Base-by-base conservation (phyloP, 2,888 invertebrate species). In the Phragmatobia fuliginosa region DNA sequence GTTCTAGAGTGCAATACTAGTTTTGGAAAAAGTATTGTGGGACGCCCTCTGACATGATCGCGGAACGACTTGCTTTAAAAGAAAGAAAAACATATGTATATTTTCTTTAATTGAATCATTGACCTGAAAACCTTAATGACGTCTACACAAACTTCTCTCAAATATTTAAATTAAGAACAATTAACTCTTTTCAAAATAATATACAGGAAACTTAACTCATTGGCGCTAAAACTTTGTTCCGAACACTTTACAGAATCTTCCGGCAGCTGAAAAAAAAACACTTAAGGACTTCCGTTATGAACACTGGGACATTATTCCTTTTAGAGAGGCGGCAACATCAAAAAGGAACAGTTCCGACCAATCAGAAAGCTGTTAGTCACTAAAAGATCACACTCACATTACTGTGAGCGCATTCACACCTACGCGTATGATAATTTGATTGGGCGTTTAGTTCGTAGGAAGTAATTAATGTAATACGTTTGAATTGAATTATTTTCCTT, bases 281-380 rank as follows among this genome's bases (percentile, higher is more conserved):
- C 75, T 76, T 67, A 75, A 76, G 74, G 72, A 78, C 73, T 74
- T 83, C 81, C 82, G 76, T 70, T 76, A 69, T 66, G 65, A 71
- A 80, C 69, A 70, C 62, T 66, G 64, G 66, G 67, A 72, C 58
- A 72, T 56, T 68, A 61, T 66, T 68, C 72, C 64, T 56, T 73
- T 69, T 72, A 71, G 67, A 65, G 65, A 45, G 58, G 52, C 80
- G 81, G 80, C 72, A 74, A 72, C 83, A 84, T 86, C 83, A 86
- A 83, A 85, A 83, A 81, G 79, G 77, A 78, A 84, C 56, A 56
- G 28, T 85, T 80, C 70, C 73, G 59, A 74, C 84, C 83, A 84
- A 85, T 85, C 84, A 80, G 73, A 76, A 73, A 73, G 64, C 80
- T 74, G 77, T 82, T 83, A 78, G 76, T 75, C 73, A 77, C 71